A percentile compares a stretch with the other conserved stretches of the same genome.
Evolutionary conservation across 2,797 vertebrate species (phyloP).

Genomic region (Pseudomugil tenellus): DNA sequence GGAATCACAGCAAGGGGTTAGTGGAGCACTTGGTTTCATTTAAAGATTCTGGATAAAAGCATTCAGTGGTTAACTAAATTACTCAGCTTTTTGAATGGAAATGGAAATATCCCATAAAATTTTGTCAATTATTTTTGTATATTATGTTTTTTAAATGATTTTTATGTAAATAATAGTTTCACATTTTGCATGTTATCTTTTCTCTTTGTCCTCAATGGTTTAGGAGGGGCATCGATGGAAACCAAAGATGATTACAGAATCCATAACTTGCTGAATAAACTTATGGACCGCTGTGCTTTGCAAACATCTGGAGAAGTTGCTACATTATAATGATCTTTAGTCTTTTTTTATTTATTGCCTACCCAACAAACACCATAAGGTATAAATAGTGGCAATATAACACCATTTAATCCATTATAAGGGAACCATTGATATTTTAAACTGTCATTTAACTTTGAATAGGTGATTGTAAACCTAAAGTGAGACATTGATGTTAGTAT

Average conservation of each 20-base stretch:
- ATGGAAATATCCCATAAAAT: background rate
- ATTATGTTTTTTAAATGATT: no score
- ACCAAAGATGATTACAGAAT: background rate
- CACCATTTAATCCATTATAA: no score
- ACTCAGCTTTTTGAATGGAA: background rate
- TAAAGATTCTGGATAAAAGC: background rate
- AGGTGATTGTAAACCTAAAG: background rate
- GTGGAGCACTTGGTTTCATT: conserved; percentile 24
- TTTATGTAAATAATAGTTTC: no score
- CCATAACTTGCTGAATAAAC: background rate
- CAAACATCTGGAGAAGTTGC: background rate
- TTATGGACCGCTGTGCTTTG: background rate
- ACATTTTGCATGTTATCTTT: no score
- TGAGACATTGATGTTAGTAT: background rate
- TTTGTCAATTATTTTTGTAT: no score
- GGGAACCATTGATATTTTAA: background rate
- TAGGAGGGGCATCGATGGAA: background rate
- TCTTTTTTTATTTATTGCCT: background rate
- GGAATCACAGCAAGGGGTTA: background rate
- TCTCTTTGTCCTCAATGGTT: background rate
- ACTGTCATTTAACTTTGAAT: background rate
- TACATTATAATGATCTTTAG: background rate
- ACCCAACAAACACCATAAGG: background rate
- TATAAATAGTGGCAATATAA: background rate
- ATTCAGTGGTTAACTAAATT: background rate